A percentile compares a stretch with the other conserved stretches of the same genome.
These are phyloP conservation scores for Excalfactoria chinensis DNA, from an alignment of 2,113 vertebrate genomes.

Conservation along the genomic window DNA sequence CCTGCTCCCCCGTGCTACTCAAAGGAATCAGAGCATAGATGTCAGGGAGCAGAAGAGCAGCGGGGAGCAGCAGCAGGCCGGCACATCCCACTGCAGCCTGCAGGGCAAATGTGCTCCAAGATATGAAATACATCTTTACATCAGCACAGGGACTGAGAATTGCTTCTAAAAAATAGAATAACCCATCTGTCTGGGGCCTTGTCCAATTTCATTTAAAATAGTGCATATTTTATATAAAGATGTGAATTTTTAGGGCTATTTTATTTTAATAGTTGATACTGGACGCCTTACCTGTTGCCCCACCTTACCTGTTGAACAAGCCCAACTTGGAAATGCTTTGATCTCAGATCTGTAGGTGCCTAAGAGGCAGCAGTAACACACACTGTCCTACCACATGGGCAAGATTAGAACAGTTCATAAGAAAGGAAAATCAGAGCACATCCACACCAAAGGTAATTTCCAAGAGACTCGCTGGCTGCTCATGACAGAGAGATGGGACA, in stretches of 20 bases:
- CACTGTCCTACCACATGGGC: neutral
- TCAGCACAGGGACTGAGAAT: neutral
- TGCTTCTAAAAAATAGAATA: neutral
- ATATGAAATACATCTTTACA: neutral
- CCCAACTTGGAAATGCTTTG: neutral
- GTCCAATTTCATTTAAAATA: neutral
- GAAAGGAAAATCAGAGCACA: neutral
- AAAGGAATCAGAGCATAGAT: neutral
- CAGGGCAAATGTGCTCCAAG: neutral
- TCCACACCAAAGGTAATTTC: neutral
- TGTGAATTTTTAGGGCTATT: neutral
- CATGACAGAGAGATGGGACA: neutral
- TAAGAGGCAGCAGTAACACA: neutral
- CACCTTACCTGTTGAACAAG: neutral
- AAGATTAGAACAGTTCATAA: neutral
- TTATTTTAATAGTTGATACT: neutral
- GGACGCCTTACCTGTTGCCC: neutral
- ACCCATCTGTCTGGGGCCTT: neutral
- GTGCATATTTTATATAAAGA: neutral
- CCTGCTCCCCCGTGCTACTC: fast-evolving
- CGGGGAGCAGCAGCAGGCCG: fast-evolving
- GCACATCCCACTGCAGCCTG: too few species aligned
- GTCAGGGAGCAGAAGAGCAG: neutral
- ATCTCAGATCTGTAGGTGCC: neutral
- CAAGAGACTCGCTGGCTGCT: neutral